These are phyloP conservation scores for Ailurus styani DNA, from an alignment of 2,113 vertebrate genomes.

Conservation along the genomic window DNA sequence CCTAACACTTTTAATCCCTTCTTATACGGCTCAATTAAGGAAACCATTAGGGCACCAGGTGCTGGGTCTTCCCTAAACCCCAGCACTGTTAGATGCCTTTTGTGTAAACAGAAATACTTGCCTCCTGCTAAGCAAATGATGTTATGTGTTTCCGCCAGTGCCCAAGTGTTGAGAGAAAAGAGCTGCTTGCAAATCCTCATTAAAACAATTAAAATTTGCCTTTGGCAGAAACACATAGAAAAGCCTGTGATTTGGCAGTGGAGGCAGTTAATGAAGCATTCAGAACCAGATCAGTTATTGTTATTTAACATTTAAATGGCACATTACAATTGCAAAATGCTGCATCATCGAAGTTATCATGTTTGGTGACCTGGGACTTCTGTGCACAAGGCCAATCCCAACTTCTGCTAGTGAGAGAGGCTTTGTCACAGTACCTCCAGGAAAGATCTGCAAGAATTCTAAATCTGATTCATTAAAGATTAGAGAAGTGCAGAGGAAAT, in stretches of 20 bases:
- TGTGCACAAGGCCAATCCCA: neutral
- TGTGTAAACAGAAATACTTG: neutral
- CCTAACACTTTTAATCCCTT: neutral
- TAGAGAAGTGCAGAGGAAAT: neutral
- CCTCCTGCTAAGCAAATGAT: neutral
- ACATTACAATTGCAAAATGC: neutral
- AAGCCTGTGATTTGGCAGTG: neutral
- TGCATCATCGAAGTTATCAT: neutral
- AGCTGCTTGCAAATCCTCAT: neutral
- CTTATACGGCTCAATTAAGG: neutral
- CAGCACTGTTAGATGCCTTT: neutral
- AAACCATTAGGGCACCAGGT: neutral
- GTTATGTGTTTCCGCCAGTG: neutral
- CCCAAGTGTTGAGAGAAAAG: neutral
- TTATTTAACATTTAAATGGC: constrained; percentile 36
- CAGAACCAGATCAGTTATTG: neutral
- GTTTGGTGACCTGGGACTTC: neutral
- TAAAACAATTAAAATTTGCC: constrained; percentile 44
- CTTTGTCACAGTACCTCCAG: neutral
- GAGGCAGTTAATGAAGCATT: constrained; percentile 16
- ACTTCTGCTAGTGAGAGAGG: neutral
- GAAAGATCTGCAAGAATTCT: neutral
- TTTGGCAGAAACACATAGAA: constrained; percentile 29
- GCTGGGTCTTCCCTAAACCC: neutral
- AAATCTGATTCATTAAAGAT: neutral